Evolutionary conservation across 2,797 vertebrate species (phyloP), one percentile per base, ranked within the genome.

Genomic region (Zenarchopterus dispar): DNA sequence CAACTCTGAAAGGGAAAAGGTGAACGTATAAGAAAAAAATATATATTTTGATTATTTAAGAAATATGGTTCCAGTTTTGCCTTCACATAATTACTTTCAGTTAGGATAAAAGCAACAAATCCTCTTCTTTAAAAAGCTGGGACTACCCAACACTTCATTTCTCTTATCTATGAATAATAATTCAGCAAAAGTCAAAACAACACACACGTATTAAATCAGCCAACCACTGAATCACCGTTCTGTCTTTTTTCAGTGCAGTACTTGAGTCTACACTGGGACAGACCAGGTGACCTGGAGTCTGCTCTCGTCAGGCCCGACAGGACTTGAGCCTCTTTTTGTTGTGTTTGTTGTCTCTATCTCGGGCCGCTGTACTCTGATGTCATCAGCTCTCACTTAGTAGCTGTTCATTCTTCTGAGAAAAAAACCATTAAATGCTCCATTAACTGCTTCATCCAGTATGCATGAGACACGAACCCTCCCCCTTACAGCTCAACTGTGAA

Each of bases 391-490:
- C 43, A 21, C 36, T 73, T 46, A 46, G 42, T n/a, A 19, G 50
- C 24, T 18, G 46, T 10, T 55, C 54, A n/a, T 23, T 62, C 43
- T 41, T 56, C 45, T 8, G 61, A 53, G 62, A 55, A 22, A 64
- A 1, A 28, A 28, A 28, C 44, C 71, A 71, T 80, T 73, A 67
- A 67, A 42, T 23, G 45, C 42, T 60, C 36, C 80, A 67, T 82
- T 51, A 26, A 65, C 41, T 15, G 43, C 57, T 62, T 63, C 59
- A 78, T 73, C 58, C 63, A 58, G 24, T 71, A 69, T 77, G 56
- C 60, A 78, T 78, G 63, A 75, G 44, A 19, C 8, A 0, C 2
- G 4, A 15, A 16, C 62, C 31, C 52, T 16, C 44, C 42, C 63
- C 11, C 18, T 16, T 13, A 18, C 16, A 46, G 42, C 42, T 13